phyloP scores from a whole-genome alignment of 2,888 invertebrate species.

The Cacoxenus indagator region DNA sequence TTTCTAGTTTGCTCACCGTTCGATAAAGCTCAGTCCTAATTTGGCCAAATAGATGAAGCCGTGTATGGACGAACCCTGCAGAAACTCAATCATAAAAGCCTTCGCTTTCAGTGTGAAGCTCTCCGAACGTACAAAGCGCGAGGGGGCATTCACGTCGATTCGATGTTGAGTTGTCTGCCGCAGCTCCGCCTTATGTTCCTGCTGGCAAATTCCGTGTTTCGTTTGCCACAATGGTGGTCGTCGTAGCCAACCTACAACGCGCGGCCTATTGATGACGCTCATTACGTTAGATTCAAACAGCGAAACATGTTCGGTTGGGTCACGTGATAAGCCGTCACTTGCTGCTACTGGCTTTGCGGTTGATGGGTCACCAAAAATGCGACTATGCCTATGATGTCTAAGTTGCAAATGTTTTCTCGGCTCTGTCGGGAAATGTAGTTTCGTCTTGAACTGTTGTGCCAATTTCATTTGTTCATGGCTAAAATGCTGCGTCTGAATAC shows the following conservation, averaged over 20 bases:
- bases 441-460: conserved; percentile 1
- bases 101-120: conserved; percentile 48
- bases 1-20: conserved; percentile 56
- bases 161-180: conserved; percentile 11
- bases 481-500: neutral
- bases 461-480: neutral
- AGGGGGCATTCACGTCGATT: neutral
- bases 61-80: conserved; percentile 68
- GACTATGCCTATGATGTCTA: conserved; percentile 4
- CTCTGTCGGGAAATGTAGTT: conserved; percentile 46
- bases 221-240: conserved; percentile 50
- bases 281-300: neutral
- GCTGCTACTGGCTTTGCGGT: conserved; percentile 29
- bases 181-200: neutral
- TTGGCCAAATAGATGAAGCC: conserved; percentile 69
- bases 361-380: conserved; percentile 24
- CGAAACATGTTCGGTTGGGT: neutral
- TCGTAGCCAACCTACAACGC: conserved; percentile 49
- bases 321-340: conserved; percentile 8
- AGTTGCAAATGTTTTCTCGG: conserved; percentile 34
- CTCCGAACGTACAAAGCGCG: neutral
- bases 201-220: neutral
- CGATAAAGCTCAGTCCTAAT: conserved; percentile 64
- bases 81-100: conserved; percentile 66
- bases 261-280: conserved; percentile 38